Evolutionary conservation across 1,140 invertebrate species (phyloP).

Genomic region (Drosophila bipectinata): DNA sequence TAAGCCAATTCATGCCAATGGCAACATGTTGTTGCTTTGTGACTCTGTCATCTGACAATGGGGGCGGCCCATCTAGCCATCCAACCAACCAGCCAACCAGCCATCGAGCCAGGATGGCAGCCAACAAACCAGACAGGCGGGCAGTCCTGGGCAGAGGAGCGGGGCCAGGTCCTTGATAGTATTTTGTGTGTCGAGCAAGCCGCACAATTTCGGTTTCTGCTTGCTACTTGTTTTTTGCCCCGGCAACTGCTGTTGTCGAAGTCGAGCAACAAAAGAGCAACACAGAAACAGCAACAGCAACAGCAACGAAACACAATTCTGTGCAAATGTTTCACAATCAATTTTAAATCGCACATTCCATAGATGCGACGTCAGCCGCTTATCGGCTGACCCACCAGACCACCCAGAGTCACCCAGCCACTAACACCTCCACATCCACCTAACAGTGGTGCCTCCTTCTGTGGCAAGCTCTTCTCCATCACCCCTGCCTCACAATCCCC

Average conservation of each 20-base stretch:
- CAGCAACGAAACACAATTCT: conserved; percentile 47
- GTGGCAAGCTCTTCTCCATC: conserved; percentile 2
- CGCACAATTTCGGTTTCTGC: conserved; percentile 64
- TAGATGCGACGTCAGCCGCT: conserved; percentile 51
- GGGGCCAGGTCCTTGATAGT: conserved; percentile 13
- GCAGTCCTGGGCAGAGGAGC: neutral
- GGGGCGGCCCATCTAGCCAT: neutral
- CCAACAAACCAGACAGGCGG: neutral
- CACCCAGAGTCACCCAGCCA: conserved; percentile 6
- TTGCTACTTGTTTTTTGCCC: conserved; percentile 8
- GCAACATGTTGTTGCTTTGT: conserved; percentile 58
- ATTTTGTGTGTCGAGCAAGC: conserved; percentile 50
- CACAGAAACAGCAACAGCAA: neutral
- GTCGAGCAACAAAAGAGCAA: conserved; percentile 35
- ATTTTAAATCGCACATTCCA: conserved; percentile 72
- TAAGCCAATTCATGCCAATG: conserved; percentile 55
- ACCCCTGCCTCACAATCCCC: neutral
- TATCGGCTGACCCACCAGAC: conserved; percentile 30
- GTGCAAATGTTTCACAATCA: conserved; percentile 77
- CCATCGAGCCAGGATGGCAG: no score
- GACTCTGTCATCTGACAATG: conserved; percentile 29
- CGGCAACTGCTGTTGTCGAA: conserved; percentile 9
- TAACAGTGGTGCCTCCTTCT: conserved; percentile 12
- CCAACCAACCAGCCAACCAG: neutral
- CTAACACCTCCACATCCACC: neutral